Evolutionary conservation across 2,888 invertebrate genomes (phyloP).

Genomic region (Aplocera efformata): DNA sequence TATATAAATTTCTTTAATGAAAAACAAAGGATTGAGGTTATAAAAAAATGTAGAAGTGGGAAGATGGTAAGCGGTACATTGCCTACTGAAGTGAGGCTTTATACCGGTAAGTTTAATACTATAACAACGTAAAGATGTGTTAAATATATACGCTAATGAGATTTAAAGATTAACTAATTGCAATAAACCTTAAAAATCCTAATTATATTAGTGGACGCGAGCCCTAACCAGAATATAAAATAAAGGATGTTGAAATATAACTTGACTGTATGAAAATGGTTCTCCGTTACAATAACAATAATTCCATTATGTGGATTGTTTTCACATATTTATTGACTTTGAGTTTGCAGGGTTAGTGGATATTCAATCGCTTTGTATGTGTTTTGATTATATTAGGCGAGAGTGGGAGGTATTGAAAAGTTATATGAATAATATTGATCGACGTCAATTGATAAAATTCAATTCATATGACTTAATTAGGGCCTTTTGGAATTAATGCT

Average conservation of each 20-base stretch:
- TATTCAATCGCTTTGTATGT: slow-evolving; percentile 16
- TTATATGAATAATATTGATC: neutral
- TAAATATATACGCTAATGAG: too few species aligned
- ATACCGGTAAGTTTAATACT: too few species aligned
- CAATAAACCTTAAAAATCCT: neutral
- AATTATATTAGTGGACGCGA: neutral
- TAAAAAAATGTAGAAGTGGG: slow-evolving; percentile 7
- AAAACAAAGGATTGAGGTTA: slow-evolving; percentile 33
- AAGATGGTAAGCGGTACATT: too few species aligned
- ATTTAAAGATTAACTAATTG: too few species aligned
- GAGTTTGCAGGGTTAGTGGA: slow-evolving; percentile 31
- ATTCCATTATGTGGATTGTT: slow-evolving; percentile 37
- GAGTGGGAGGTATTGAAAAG: slow-evolving; percentile 1
- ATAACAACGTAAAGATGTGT: too few species aligned
- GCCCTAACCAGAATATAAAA: slow-evolving; percentile 1
- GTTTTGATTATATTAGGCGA: slow-evolving; percentile 6
- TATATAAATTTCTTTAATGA: slow-evolving; percentile 28
- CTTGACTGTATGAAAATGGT: slow-evolving; percentile 26
- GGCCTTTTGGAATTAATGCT: too few species aligned
- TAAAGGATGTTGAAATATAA: slow-evolving; percentile 3
- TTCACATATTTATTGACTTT: slow-evolving; percentile 41
- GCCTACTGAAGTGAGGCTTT: too few species aligned
- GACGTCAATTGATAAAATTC: neutral
- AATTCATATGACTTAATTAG: neutral
- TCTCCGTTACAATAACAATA: slow-evolving; percentile 25